Evolutionary conservation across 2,888 invertebrate genomes (phyloP).

Genomic region (Panzeria rudis): DNA sequence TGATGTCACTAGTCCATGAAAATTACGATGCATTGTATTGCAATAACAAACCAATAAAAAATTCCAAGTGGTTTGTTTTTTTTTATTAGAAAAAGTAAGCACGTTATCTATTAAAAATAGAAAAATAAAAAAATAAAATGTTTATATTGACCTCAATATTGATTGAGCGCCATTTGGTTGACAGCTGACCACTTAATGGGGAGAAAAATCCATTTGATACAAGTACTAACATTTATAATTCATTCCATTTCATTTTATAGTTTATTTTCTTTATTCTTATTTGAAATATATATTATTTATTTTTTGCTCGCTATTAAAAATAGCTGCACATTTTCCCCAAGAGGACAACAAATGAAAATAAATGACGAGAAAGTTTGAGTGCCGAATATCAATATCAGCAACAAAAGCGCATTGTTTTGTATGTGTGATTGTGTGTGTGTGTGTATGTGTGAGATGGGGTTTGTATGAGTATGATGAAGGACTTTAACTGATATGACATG

Average conservation of each 20-base stretch:
- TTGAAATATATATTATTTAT: slow-evolving; percentile 22
- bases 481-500: slow-evolving; percentile 42
- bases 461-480: slow-evolving; percentile 22
- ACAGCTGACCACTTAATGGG: slow-evolving; percentile 20
- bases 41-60: background rate
- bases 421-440: background rate
- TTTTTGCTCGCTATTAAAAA: slow-evolving; percentile 4
- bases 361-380: slow-evolving; percentile 44
- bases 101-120: slow-evolving; percentile 3
- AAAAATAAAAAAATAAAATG: background rate
- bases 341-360: slow-evolving; percentile 53
- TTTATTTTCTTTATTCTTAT: slow-evolving; percentile 10
- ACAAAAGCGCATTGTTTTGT: background rate
- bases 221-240: slow-evolving; percentile 21
- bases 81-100: background rate
- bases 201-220: slow-evolving; percentile 12
- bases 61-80: background rate
- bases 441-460: background rate
- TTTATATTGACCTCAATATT: slow-evolving; percentile 47
- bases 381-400: slow-evolving; percentile 32
- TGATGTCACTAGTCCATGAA: no score
- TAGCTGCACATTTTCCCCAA: slow-evolving; percentile 9
- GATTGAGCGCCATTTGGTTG: slow-evolving; percentile 30
- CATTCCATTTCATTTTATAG: slow-evolving; percentile 1
- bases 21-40: no score